Conservation (phyloP, 2,797 vertebrate species). For the Phalanger gymnotis region DNA sequence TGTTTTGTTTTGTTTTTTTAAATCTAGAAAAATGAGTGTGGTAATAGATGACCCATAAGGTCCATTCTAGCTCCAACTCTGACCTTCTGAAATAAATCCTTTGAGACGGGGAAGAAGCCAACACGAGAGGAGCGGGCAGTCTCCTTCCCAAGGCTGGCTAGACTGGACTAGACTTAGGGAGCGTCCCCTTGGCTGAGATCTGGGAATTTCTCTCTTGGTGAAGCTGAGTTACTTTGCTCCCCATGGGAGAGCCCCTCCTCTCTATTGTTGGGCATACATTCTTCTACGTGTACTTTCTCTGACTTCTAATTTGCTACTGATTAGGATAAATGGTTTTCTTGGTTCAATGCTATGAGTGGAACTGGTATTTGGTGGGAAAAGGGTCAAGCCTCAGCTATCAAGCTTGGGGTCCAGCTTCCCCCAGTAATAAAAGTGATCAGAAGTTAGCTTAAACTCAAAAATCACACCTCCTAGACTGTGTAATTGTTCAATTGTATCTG, state of each 20-base stretch:
- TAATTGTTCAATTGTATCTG: background rate
- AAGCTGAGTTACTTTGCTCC: too few species aligned
- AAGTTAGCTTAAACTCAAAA: background rate
- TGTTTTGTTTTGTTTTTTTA: too few species aligned
- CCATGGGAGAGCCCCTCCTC: background rate
- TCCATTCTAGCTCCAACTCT: background rate
- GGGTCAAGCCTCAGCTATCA: background rate
- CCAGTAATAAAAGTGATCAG: background rate
- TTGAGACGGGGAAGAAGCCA: background rate
- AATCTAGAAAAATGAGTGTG: background rate
- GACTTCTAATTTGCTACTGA: background rate
- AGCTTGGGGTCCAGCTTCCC: too few species aligned
- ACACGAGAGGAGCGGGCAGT: too few species aligned
- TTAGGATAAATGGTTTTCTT: background rate
- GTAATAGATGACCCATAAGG: background rate
- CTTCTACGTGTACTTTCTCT: background rate
- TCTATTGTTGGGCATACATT: too few species aligned
- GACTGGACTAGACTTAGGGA: background rate
- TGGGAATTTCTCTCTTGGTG: background rate
- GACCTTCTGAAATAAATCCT: background rate
- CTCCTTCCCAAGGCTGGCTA: too few species aligned
- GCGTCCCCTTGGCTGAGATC: background rate
- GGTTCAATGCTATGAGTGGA: background rate
- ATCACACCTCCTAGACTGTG: too few species aligned
- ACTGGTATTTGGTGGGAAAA: background rate